Conservation (phyloP, 2,797 vertebrate genomes). For the Kryptolebias ocellatus region DNA sequence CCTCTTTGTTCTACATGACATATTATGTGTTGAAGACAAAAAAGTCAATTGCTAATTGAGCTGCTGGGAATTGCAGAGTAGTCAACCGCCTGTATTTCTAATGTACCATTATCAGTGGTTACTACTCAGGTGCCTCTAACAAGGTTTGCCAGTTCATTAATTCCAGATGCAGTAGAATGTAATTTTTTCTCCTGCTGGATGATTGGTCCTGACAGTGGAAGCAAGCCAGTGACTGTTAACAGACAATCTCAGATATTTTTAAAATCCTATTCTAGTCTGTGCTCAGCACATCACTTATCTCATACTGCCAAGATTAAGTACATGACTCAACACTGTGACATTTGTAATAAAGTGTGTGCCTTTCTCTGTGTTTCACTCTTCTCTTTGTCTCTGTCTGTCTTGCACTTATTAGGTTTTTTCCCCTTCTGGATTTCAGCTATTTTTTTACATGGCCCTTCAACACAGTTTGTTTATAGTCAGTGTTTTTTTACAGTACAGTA, state of each 20-base stretch:
- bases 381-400: conserved; percentile 28
- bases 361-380: conserved; percentile 32
- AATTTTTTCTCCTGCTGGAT: conserved; percentile 45
- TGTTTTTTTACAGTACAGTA: conserved; percentile 76
- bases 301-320: conserved; percentile 63
- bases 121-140: conserved; percentile 45
- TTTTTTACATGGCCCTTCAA: conserved; percentile 62
- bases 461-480: conserved; percentile 61
- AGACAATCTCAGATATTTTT: conserved; percentile 52
- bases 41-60: conserved; percentile 24
- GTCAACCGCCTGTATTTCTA: conserved; percentile 35
- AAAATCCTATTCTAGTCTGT: conserved; percentile 30
- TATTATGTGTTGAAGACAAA: too few relatives aligned
- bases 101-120: conserved; percentile 44
- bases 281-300: conserved; percentile 57
- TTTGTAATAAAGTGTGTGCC: conserved; percentile 47
- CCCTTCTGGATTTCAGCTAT: conserved; percentile 55
- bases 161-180: conserved; percentile 64
- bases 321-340: conserved; percentile 69
- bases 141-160: conserved; percentile 68
- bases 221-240: conserved; percentile 55
- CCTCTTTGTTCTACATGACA: too few relatives aligned
- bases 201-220: conserved; percentile 62
- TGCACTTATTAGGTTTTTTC: conserved; percentile 27
- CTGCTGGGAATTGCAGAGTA: conserved; percentile 9